A percentile compares a stretch with the other conserved stretches of the same genome.
Conservation (phyloP, 1,140 invertebrate genomes). For the Megalonaias nervosa region DNA sequence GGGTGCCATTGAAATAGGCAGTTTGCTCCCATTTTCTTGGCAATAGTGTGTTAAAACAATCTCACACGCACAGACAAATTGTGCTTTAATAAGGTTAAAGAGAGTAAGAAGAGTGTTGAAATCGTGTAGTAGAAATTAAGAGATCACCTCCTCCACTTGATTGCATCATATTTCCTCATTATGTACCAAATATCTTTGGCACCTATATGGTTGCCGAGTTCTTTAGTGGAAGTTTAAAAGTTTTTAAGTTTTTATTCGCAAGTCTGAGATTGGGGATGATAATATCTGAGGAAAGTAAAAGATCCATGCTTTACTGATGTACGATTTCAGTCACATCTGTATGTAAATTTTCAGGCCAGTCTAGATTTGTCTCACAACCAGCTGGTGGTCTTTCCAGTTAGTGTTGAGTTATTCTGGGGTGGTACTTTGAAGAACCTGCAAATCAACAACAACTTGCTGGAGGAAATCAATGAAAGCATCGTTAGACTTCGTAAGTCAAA, state of each 20-base stretch:
- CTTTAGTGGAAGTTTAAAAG: neutral
- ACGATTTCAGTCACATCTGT: neutral
- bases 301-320: neutral
- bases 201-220: conserved; percentile 13
- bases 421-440: conserved; percentile 43
- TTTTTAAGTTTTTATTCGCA: neutral
- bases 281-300: too few species aligned
- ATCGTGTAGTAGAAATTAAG: too few species aligned
- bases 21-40: too few species aligned
- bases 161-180: too few species aligned
- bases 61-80: too few species aligned
- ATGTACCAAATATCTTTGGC: conserved; percentile 1
- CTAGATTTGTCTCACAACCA: conserved; percentile 55
- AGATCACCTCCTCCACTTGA: too few species aligned
- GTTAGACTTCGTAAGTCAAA: conserved; percentile 79
- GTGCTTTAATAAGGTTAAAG: too few species aligned
- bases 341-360: conserved; percentile 36
- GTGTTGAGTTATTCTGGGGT: conserved; percentile 58
- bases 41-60: too few species aligned
- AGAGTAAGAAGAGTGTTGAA: too few species aligned
- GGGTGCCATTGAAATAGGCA: neutral
- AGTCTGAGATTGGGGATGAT: too few species aligned
- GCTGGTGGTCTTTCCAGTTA: conserved; percentile 50
- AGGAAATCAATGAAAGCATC: conserved; percentile 87
- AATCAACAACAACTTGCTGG: conserved; percentile 78